These are phyloP conservation scores for Cotesia chilonis DNA, from an alignment of 1,140 invertebrate species.

Conservation along the genomic window DNA sequence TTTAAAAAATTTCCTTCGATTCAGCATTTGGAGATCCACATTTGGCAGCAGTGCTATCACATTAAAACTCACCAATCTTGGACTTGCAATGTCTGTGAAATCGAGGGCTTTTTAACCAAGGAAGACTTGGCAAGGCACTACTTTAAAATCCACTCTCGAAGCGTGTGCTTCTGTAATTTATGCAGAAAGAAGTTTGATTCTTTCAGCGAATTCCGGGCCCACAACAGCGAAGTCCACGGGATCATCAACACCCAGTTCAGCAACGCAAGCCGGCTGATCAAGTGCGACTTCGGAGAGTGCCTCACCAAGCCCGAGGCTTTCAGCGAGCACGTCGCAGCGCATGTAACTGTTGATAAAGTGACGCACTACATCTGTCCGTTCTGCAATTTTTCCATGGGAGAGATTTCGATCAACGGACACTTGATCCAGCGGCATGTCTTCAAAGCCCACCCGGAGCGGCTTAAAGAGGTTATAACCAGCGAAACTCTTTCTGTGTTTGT, in stretches of 20 bases:
- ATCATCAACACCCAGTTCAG: neutral
- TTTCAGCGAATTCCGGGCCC: slow-evolving; percentile 45
- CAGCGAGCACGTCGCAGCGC: slow-evolving; percentile 49
- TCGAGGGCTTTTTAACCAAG: slow-evolving; percentile 56
- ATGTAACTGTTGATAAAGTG: slow-evolving; percentile 45
- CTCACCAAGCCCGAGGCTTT: slow-evolving; percentile 48
- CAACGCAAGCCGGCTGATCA: slow-evolving; percentile 43
- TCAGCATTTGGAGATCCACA: slow-evolving; percentile 50
- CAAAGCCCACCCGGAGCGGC: slow-evolving; percentile 38
- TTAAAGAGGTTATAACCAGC: slow-evolving; percentile 44
- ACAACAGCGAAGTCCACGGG: slow-evolving; percentile 45
- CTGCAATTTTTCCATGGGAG: slow-evolving; percentile 43
- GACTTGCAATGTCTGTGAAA: slow-evolving; percentile 54
- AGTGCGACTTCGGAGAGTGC: slow-evolving; percentile 52
- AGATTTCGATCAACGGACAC: slow-evolving; percentile 36
- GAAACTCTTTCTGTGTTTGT: slow-evolving; percentile 32
- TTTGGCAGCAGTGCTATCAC: slow-evolving; percentile 58
- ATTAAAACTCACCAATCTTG: slow-evolving; percentile 46
- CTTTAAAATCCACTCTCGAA: slow-evolving; percentile 49
- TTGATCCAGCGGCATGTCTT: slow-evolving; percentile 49
- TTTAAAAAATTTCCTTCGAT: slow-evolving; percentile 41
- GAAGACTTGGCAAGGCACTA: slow-evolving; percentile 57
- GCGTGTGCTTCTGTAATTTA: slow-evolving; percentile 46
- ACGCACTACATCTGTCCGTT: slow-evolving; percentile 58
- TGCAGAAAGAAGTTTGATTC: slow-evolving; percentile 49